A percentile compares a stretch with the other conserved stretches of the same genome.
Evolutionary conservation across 2,888 invertebrate genomes (phyloP).

Genomic region (Caenorhabditis imperialis): DNA sequence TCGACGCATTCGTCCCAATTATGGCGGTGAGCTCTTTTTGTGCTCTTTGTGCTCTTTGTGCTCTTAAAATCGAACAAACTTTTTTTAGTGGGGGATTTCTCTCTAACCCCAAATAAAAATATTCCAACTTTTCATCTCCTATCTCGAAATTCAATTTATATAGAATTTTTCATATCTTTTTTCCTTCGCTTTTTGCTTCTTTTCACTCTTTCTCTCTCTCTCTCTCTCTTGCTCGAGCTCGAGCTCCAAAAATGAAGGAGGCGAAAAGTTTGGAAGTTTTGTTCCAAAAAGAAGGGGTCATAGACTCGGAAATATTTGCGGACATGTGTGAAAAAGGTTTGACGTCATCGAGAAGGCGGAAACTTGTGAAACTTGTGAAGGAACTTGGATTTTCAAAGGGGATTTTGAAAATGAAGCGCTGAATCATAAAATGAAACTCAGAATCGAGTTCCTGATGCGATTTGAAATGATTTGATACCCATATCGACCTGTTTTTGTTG

Average conservation of each 20-base stretch:
- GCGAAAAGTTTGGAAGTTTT: slow-evolving; percentile 26
- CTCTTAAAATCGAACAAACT: too few relatives aligned
- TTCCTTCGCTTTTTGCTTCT: not conserved
- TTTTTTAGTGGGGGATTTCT: too few relatives aligned
- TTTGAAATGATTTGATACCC: too few relatives aligned
- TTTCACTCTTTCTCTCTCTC: slow-evolving; percentile 4
- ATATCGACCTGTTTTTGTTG: too few relatives aligned
- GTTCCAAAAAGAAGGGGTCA: slow-evolving; percentile 38
- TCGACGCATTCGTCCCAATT: slow-evolving; percentile 77
- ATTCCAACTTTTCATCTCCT: not conserved
- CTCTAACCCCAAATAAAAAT: not conserved
- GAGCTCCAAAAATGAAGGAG: not conserved
- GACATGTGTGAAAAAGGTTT: too few relatives aligned
- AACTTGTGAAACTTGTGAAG: too few relatives aligned
- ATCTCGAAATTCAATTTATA: not conserved
- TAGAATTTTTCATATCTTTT: slow-evolving; percentile 2
- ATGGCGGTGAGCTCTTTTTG: slow-evolving; percentile 73
- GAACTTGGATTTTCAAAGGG: too few relatives aligned
- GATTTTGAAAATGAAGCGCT: too few relatives aligned
- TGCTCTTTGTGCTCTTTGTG: not conserved
- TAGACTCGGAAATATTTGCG: too few relatives aligned
- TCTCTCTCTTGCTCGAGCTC: slow-evolving; percentile 9
- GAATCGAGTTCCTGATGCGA: too few relatives aligned
- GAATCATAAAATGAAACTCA: too few relatives aligned
- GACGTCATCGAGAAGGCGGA: too few relatives aligned